Base-by-base conservation (phyloP, 2,797 vertebrate genomes). In the Pantherophis vulpinus region DNA sequence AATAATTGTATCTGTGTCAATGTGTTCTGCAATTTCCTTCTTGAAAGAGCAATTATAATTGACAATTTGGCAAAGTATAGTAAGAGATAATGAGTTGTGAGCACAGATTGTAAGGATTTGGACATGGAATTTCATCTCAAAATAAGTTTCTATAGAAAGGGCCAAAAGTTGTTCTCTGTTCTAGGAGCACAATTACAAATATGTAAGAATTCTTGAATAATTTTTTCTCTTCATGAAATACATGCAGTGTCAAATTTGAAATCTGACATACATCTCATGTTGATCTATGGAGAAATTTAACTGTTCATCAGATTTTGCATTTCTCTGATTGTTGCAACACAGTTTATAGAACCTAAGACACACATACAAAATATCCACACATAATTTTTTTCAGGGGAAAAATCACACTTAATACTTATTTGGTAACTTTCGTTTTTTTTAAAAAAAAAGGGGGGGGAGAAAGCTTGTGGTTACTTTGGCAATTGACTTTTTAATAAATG, bases 51-150 rank as follows among this genome's bases (percentile, higher is more conserved):
- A 51, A 93, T 94, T 94, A 27, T 94, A 95, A 95, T 93, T 96
- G 94, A 90, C 92, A 96, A 87, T 94, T 96, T 97, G 95, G 95
- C 94, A 96, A 91, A 95, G 55, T 86, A 61, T 94, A 94, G 55
- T 91, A 92, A 88, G 93, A 97, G 51, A 87, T 95, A 96, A 94
- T 96, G 92, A 96, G 91, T 87, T 74, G 93, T 92, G 93, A 95
- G 95, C 94, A 96, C 95, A 96, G 87, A 8, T 61, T 95, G 93
- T 94, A 60, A 94, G 4, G 25, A 70, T 96, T 96, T 94, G 90
- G 58, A 55, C 91, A 89, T 90, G 88, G 95, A 91, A 9, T 94
- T 93, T 91, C 89, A 92, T 91, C 13, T 11, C 59, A 94, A 96
- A 95, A 93, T 89, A 51, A 70, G 18, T 74, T 27, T 93, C 66